These are phyloP conservation scores for Imbricaverruca yamaguchii DNA, from an alignment of 2,888 invertebrate species.

Conservation along the genomic window DNA sequence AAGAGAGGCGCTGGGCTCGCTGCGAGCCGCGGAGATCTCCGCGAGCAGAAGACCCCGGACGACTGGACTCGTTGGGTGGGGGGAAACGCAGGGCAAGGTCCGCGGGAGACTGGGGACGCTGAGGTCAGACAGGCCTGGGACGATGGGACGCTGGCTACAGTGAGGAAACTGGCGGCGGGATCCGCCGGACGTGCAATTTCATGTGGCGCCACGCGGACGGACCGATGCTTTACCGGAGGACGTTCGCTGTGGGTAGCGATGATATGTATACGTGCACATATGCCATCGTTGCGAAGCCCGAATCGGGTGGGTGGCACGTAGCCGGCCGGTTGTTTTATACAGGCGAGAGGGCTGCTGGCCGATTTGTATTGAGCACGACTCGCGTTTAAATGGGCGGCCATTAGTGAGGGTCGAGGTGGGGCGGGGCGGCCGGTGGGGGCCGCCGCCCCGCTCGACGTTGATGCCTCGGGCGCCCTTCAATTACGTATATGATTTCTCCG, in stretches of 20 bases:
- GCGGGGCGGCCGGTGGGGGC: background rate
- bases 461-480: background rate
- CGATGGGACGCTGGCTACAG: no score
- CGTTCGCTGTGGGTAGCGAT: background rate
- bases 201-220: background rate
- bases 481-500: constrained; percentile 14
- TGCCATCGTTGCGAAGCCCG: background rate
- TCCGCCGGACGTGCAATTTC: background rate
- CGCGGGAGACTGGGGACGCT: no score
- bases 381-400: background rate
- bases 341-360: background rate
- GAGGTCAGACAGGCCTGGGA: no score
- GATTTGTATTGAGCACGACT: background rate
- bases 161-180: no score
- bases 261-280: background rate
- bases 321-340: background rate
- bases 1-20: no score
- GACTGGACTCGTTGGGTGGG: no score
- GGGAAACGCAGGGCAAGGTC: no score
- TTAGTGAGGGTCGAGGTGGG: background rate
- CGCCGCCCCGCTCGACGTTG: no score
- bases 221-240: background rate
- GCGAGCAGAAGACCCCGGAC: no score
- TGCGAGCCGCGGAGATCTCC: no score
- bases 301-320: no score